phyloP scores from a whole-genome alignment of 2,888 invertebrate genomes.

The Volucella zonaria region DNA sequence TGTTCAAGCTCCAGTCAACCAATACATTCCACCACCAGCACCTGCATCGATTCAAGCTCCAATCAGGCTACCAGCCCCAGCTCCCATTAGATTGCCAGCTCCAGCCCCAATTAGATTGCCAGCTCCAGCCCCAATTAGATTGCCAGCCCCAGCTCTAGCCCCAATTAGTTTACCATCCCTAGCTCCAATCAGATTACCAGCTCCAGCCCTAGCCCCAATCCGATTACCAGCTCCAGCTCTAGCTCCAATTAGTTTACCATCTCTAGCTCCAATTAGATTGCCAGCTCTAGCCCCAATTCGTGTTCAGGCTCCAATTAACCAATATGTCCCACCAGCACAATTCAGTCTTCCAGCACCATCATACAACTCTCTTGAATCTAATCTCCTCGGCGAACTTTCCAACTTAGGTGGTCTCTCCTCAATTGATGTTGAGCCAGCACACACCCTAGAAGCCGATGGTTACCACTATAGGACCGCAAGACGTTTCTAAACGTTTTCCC shows the following conservation, averaged over 20 bases:
- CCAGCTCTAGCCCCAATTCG: conserved; percentile 14
- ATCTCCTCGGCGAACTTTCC: background rate
- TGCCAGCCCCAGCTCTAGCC: conserved; percentile 30
- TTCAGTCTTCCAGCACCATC: too few species aligned
- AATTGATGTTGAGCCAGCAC: conserved; percentile 52
- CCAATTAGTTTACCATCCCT: conserved; percentile 1
- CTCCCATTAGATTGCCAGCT: conserved; percentile 23
- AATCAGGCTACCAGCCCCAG: conserved; percentile 2
- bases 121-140: conserved; percentile 14
- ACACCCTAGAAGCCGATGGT: conserved; percentile 57
- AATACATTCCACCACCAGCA: background rate
- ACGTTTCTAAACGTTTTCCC: conserved; percentile 46
- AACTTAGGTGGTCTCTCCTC: background rate
- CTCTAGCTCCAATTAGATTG: conserved; percentile 15
- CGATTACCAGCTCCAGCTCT: conserved; percentile 10
- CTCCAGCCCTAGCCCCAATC: conserved; percentile 14
- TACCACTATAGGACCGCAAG: conserved; percentile 63
- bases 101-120: background rate
- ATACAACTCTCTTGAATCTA: background rate
- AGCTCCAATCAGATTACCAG: conserved; percentile 22
- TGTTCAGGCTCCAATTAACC: too few species aligned
- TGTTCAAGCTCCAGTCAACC: background rate
- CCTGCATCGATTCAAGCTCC: conserved; percentile 22
- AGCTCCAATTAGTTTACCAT: conserved; percentile 8
- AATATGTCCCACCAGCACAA: too few species aligned